Evolutionary conservation across 2,888 invertebrate genomes (phyloP).

Genomic region (Eupithecia vulgata): DNA sequence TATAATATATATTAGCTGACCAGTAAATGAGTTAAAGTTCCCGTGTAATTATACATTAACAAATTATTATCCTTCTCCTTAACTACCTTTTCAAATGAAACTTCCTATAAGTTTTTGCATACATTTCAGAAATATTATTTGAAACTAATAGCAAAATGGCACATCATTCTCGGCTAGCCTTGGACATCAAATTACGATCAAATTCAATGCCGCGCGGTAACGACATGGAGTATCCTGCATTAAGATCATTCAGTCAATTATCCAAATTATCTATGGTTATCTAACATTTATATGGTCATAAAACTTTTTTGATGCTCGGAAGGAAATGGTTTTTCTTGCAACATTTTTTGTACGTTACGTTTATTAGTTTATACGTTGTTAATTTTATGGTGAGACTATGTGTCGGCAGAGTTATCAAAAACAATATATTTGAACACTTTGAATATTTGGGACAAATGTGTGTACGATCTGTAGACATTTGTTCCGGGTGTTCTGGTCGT

Average conservation of each 20-base stretch:
- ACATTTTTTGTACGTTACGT: neutral
- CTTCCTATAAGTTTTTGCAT: neutral
- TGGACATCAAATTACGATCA: conserved; percentile 35
- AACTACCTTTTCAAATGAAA: neutral
- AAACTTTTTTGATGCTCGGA: conserved; percentile 31
- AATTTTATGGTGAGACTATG: neutral
- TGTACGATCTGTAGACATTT: no score
- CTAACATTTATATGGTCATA: conserved; percentile 30
- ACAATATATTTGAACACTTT: neutral
- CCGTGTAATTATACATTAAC: neutral
- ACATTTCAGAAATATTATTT: neutral
- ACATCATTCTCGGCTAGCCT: conserved; percentile 35
- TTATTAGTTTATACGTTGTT: neutral
- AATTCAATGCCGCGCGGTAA: conserved; percentile 40
- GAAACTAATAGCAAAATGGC: conserved; percentile 2
- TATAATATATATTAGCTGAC: no score
- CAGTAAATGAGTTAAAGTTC: neutral
- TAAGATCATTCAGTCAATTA: conserved; percentile 39
- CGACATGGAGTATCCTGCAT: conserved; percentile 38
- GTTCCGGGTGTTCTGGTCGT: no score
- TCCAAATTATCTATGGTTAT: conserved; percentile 18
- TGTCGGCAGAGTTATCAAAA: neutral
- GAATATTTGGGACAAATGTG: no score
- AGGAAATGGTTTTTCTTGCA: conserved; percentile 25
- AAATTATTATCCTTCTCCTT: neutral